Conservation (phyloP, 1,140 invertebrate species). For the Drosophila melanica region DNA sequence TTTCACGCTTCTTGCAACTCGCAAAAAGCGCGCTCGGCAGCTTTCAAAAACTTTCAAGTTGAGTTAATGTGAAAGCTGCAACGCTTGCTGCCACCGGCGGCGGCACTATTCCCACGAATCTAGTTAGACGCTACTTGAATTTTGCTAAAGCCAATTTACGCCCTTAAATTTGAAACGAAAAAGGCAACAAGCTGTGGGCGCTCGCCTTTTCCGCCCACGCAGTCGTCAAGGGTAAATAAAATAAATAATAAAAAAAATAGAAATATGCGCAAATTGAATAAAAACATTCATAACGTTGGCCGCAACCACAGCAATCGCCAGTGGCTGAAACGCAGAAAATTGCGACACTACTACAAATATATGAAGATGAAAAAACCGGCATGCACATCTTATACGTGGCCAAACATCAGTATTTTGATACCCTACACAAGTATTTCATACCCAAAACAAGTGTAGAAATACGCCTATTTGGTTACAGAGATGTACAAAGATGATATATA, state of each 20-base stretch:
- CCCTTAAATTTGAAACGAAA: conserved; percentile 30
- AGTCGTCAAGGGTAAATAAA: conserved; percentile 19
- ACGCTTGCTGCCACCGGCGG: conserved; percentile 18
- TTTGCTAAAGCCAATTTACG: conserved; percentile 39
- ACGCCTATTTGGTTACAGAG: no score
- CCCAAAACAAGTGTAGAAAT: no score
- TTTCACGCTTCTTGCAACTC: conserved; percentile 31
- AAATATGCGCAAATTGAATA: conserved; percentile 55
- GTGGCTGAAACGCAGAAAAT: conserved; percentile 52
- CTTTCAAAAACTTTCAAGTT: conserved; percentile 62
- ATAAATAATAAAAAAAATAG: conserved; percentile 16
- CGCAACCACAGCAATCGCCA: conserved; percentile 28
- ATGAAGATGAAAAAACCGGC: conserved; percentile 25
- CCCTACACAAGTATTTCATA: neutral
- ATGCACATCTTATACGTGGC: conserved; percentile 7
- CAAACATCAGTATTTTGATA: neutral
- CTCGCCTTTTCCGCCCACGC: conserved; percentile 12
- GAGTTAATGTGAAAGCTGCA: conserved; percentile 36
- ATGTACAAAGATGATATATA: no score
- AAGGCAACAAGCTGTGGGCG: conserved; percentile 1
- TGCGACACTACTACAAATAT: conserved; percentile 69
- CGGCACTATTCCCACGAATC: conserved; percentile 29
- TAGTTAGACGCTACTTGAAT: conserved; percentile 40
- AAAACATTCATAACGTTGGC: conserved; percentile 53
- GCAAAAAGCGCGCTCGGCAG: conserved; percentile 16